Evolutionary conservation across 2,888 invertebrate species (phyloP), one percentile per base, ranked within the genome.

Genomic region (Diplolepis rosae): DNA sequence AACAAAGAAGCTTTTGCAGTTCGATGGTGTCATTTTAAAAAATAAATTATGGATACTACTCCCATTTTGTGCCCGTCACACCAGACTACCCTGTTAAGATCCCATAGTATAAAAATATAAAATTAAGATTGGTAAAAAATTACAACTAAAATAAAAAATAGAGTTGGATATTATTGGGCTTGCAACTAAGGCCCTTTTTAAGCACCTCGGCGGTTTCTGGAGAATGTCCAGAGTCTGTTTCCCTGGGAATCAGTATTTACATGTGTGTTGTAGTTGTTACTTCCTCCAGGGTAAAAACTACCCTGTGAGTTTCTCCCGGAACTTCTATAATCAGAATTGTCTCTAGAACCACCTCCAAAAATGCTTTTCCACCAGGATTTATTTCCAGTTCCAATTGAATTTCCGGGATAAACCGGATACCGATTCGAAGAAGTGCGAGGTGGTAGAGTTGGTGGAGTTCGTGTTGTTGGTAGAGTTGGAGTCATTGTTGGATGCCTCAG

Each of bases 161-260:
- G n/a, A 32, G 18, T 15, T 32, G 18, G 30, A 56, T 13, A 11
- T 13, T 56, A 2, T 15, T 56, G 3, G 18, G 32, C 28, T 9
- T 15, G 15, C 5, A 15, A 5, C 15, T 11, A 35, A 2, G 61
- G 5, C 13, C 18, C 30, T 27, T 18, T 30, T n/a, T 66, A 4
- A 30, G 18, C 30, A 24, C 2, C 18, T 15, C 5, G 61, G 52
- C 48, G 70, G 30, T 52, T 81, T 77, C 85, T 80, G 13, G 87
- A 86, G 70, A 88, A 88, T 15, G 82, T 88, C 87, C 88, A 88
- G 35, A 84, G 77, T 70, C 83, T 81, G 70, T 88, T 87, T 42
- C 88, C 88, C 0, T 80, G 76, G 7, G 73, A 70, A 69, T 88
- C 87, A 9, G 76, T 74, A 2, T 80, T 77, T 4, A 83, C 80